phyloP scores from a whole-genome alignment of 2,113 vertebrate genomes.

The Myrmecophaga tridactyla region DNA sequence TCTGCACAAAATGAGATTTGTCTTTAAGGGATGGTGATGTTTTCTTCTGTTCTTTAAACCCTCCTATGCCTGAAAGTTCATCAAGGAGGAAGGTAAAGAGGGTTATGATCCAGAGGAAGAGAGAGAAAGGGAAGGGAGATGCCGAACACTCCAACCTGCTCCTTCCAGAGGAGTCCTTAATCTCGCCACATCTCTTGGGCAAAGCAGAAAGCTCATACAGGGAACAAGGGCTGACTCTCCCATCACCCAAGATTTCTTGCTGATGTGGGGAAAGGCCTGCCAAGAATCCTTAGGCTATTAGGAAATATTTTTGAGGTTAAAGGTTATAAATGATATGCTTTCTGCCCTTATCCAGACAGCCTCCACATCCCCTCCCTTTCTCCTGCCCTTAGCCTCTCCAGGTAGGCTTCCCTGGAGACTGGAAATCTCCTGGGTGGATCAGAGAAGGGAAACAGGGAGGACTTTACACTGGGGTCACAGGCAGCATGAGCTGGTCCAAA shows the following conservation, averaged over 20 bases:
- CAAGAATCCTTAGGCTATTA: constrained; percentile 81
- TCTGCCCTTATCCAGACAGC: constrained; percentile 38
- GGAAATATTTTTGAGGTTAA: constrained; percentile 77
- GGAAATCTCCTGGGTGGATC: not conserved
- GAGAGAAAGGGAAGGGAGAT: not conserved
- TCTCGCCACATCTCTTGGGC: constrained; percentile 61
- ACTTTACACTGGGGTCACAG: not conserved
- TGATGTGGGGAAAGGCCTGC: constrained; percentile 77
- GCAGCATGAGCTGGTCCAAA: not conserved
- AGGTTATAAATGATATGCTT: constrained; percentile 72
- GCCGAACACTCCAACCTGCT: constrained; percentile 35
- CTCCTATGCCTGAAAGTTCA: not conserved
- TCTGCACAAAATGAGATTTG: not conserved
- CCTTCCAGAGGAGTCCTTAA: constrained; percentile 33
- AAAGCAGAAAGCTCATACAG: constrained; percentile 73
- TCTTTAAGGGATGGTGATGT: not conserved
- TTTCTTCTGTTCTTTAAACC: not conserved
- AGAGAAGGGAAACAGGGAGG: not conserved
- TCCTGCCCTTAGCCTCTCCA: not conserved
- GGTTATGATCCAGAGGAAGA: not conserved
- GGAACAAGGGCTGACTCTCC: constrained; percentile 81
- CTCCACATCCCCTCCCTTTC: not conserved
- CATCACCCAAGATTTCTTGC: constrained; percentile 81
- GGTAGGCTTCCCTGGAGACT: not conserved
- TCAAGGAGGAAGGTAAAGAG: not conserved